phyloP scores from a whole-genome alignment of 1,140 invertebrate genomes.

The Zaprionus kolodkinae region DNA sequence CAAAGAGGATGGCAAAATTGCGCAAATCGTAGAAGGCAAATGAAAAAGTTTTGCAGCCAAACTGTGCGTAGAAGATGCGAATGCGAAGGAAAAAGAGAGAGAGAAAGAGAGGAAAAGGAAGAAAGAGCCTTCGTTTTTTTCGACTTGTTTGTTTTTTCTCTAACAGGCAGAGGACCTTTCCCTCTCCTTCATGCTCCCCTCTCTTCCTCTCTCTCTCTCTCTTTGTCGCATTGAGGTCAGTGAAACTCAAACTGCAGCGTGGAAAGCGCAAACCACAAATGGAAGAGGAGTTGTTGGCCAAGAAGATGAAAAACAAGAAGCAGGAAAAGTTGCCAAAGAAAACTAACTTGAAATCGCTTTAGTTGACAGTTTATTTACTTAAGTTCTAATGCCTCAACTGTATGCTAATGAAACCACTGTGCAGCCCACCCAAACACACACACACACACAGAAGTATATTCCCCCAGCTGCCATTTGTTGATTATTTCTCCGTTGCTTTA shows the following conservation, averaged over 20 bases:
- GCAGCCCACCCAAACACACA: slow-evolving; percentile 24
- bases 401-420: slow-evolving; percentile 78
- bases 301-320: slow-evolving; percentile 33
- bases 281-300: slow-evolving; percentile 13
- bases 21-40: slow-evolving; percentile 52
- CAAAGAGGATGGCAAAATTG: slow-evolving; percentile 42
- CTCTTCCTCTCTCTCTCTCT: background rate
- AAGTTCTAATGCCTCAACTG: slow-evolving; percentile 66
- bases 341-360: slow-evolving; percentile 75
- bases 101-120: slow-evolving; percentile 41
- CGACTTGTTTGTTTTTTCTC: background rate
- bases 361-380: slow-evolving; percentile 79
- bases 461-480: slow-evolving; percentile 41
- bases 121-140: slow-evolving; percentile 35
- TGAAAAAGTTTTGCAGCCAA: slow-evolving; percentile 56
- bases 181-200: background rate
- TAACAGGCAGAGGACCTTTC: background rate
- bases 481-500: slow-evolving; percentile 47
- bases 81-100: slow-evolving; percentile 40
- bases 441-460: slow-evolving; percentile 1
- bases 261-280: slow-evolving; percentile 24
- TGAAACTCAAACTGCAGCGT: slow-evolving; percentile 30
- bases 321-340: slow-evolving; percentile 36
- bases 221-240: slow-evolving; percentile 17
- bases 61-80: slow-evolving; percentile 67